Base-by-base conservation (phyloP, 2,888 invertebrate genomes). In the Tridacna gigas region DNA sequence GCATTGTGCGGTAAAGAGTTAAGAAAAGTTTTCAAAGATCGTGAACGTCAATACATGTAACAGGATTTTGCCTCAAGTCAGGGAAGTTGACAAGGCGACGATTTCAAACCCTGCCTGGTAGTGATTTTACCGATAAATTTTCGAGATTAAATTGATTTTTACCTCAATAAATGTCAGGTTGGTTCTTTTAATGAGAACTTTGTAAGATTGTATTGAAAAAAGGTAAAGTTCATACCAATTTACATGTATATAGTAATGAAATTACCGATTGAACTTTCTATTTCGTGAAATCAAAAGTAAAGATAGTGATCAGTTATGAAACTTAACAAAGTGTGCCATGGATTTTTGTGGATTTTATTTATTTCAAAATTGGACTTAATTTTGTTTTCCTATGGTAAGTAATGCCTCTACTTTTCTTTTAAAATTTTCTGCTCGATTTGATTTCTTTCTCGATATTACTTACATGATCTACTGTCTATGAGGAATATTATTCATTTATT, bases 21-120 rank as follows among this genome's bases (percentile, higher is more conserved):
- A 63, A 11, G n/a, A 22, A 25, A 63, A 63, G 13, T 4, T 63
- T 63, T 63, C 22, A 26, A 22, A 63, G 11, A 69, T 18, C 18
- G 3, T 74, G 74, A 3, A 56, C 48, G 77, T 67, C 65, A 77
- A 28, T 13, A 22, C 25, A 47, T 71, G 47, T 71, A 45, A 71
- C 51, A 51, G 51, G 26, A 48, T 37, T 56, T 86, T 26, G 83
- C 86, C 86, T 51, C 37, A 80, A 86, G 86, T 75, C 73, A 84
- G 77, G 86, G 86, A 86, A 86, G 86, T 86, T 74, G 74, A 60
- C 79, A 79, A 48, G 86, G 79, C n/a, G 79, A 66, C 61, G 51
- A 77, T 69, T 74, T 82, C 63, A 28, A 61, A 37, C 78, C 79
- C 28, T 26, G 67, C 63, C 65, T 67, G 71, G 81, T 66, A 67